Base-by-base conservation (phyloP, 2,797 vertebrate genomes). In the Threskiornis aethiopicus region DNA sequence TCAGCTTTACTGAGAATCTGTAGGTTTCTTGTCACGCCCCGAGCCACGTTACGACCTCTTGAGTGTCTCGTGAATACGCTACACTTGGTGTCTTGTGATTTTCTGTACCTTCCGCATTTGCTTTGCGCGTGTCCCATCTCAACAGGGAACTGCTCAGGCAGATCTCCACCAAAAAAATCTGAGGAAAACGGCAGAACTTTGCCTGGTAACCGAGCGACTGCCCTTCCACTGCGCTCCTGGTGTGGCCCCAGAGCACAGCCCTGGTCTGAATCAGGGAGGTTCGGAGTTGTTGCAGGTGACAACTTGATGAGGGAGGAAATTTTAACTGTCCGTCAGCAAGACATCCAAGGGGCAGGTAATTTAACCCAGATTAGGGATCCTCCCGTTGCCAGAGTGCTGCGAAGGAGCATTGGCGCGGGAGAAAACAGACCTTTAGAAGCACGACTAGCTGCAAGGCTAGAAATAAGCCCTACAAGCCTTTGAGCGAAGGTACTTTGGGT, bases 331-430 rank as follows among this genome's bases (percentile, higher is more conserved):
- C 5, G 1, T 19, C 59, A 61, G 51, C 28, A 35, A 39, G 9
- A 33, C 22, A 26, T 12, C 57, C 51, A 31, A 28, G 42, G 39
- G 51, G 19, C 9, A 6, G 33, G 19, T 51, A 24, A 79, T 84
- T 37, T 37, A 54, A 54, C 14, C 5, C 14, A 4, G 24, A 5
- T 10, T 10, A 26, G 66, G 84, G 37, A 57, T 22, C 49, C 42
- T 67, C 31, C 46, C 2, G 0, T 10, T 47, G 47, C 2, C 35
- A 39, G 46, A 29, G 29, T 1, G 6, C 52, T 42, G 44, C 6
- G 2, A 28, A 19, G 0, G 4, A 33, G 42, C 15, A 3, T 44
- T n/a, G 8, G 4, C 15, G 1, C 3, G 5, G 49, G 51, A 20
- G 22, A 49, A 35, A 21, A 10, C 46, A 39, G 29, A 11, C 9